phyloP scores from a whole-genome alignment of 2,888 invertebrate species.

The Rotaria socialis region DNA sequence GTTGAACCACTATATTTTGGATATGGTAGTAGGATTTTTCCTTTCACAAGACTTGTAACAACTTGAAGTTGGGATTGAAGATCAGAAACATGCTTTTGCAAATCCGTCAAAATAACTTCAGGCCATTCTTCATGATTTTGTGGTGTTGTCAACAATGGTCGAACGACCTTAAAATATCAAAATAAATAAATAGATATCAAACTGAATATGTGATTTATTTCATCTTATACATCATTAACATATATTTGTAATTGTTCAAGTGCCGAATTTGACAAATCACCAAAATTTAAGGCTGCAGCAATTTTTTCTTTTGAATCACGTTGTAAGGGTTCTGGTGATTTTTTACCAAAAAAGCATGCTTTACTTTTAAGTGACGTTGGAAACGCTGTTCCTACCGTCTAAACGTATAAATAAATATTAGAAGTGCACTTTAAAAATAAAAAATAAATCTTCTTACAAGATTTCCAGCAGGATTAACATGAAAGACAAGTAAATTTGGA shows the following conservation, averaged over 20 bases:
- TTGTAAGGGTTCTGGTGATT: constrained; percentile 52
- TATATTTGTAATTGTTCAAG: constrained; percentile 83
- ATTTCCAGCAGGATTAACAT: constrained; percentile 53
- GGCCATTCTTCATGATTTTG: constrained; percentile 68
- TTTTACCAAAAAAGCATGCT: constrained; percentile 73
- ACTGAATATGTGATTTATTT: not conserved
- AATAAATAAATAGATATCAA: not conserved
- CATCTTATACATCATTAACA: constrained; percentile 72
- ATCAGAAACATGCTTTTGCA: constrained; percentile 83
- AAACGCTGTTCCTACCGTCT: constrained; percentile 74
- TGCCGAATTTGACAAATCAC: constrained; percentile 80
- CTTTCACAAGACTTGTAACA: constrained; percentile 83
- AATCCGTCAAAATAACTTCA: constrained; percentile 80
- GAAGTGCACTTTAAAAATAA: not conserved
- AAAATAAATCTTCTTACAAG: constrained; percentile 57
- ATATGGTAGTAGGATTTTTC: constrained; percentile 80
- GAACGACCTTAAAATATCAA: constrained; percentile 67
- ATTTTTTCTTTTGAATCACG: constrained; percentile 64
- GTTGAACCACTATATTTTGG: constrained; percentile 60
- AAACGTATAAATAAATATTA: not conserved
- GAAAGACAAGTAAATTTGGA: constrained; percentile 52
- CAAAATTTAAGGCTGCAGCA: constrained; percentile 70
- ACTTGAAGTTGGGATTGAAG: constrained; percentile 86
- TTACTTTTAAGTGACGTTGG: constrained; percentile 69
- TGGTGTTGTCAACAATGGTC: constrained; percentile 70